phyloP scores from a whole-genome alignment of 2,888 invertebrate genomes.

The Lasioglossum zephyrum region DNA sequence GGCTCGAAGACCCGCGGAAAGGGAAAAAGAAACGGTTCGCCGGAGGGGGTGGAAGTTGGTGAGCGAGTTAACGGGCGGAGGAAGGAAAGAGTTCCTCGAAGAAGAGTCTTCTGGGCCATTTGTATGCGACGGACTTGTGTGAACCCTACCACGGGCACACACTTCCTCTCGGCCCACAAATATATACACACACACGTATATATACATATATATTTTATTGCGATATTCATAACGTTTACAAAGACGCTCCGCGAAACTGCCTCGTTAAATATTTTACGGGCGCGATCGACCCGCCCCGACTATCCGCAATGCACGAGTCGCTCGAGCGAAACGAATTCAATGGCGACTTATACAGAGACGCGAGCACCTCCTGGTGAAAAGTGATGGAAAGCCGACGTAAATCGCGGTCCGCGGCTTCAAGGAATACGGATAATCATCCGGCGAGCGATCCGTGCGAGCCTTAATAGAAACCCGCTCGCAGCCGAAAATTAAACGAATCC shows the following conservation, averaged over 20 bases:
- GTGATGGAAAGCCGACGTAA: conserved; percentile 51
- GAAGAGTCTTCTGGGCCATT: conserved; percentile 61
- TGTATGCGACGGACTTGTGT: conserved; percentile 53
- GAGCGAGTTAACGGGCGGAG: conserved; percentile 39
- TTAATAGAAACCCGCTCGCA: conserved; percentile 9
- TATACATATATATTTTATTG: conserved; percentile 78
- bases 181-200: background rate
- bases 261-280: conserved; percentile 83
- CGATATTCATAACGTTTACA: conserved; percentile 82
- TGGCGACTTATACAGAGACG: conserved; percentile 53
- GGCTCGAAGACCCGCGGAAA: conserved; percentile 13
- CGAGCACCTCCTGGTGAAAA: conserved; percentile 51
- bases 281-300: conserved; percentile 65
- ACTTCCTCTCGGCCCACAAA: background rate
- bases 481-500: conserved; percentile 9
- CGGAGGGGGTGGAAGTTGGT: conserved; percentile 31
- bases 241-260: conserved; percentile 77
- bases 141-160: conserved; percentile 47
- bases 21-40: conserved; percentile 12
- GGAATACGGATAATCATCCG: conserved; percentile 55
- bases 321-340: conserved; percentile 67
- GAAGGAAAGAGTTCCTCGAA: conserved; percentile 52
- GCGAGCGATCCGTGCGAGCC: conserved; percentile 34
- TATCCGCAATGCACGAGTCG: conserved; percentile 59
- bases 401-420: conserved; percentile 38